These are phyloP conservation scores for Lynx canadensis DNA, from an alignment of 2,113 vertebrate species.

Conservation along the genomic window DNA sequence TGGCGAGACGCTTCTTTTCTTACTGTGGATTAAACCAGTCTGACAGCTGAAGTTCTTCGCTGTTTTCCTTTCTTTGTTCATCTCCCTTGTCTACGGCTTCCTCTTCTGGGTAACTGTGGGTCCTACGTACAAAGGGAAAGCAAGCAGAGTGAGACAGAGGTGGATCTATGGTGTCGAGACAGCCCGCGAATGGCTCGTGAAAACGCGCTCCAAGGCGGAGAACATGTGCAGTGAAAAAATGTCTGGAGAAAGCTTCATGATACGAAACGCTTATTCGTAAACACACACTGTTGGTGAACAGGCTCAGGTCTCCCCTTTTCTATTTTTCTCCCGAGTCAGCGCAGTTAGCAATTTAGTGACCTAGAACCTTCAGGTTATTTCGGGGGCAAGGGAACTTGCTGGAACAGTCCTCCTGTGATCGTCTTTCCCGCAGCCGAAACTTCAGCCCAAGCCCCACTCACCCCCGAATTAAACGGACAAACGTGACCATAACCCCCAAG, in stretches of 20 bases:
- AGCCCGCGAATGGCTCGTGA: not conserved
- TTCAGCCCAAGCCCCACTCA: not conserved
- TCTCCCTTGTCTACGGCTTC: not conserved
- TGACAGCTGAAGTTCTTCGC: not conserved
- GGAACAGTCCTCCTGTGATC: not conserved
- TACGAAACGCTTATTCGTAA: fast-evolving
- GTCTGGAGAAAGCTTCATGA: not conserved
- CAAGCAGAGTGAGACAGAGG: not conserved
- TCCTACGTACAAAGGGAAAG: conserved; percentile 47
- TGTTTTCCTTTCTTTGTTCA: not conserved
- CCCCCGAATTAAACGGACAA: not conserved
- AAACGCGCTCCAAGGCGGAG: fast-evolving
- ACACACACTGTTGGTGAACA: not conserved
- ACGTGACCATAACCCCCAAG: not conserved
- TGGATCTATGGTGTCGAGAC: fast-evolving
- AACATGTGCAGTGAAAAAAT: fast-evolving
- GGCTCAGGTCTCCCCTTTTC: not conserved
- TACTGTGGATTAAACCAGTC: conserved; percentile 76
- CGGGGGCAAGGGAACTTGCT: not conserved
- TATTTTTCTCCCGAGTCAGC: not conserved
- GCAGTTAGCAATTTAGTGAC: not conserved
- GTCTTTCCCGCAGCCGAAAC: not conserved
- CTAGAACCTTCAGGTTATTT: not conserved
- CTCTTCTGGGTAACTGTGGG: conserved; percentile 26
- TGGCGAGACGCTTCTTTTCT: not conserved